Evolutionary conservation across 1,140 invertebrate species (phyloP).

Genomic region (Colletes latitarsis): DNA sequence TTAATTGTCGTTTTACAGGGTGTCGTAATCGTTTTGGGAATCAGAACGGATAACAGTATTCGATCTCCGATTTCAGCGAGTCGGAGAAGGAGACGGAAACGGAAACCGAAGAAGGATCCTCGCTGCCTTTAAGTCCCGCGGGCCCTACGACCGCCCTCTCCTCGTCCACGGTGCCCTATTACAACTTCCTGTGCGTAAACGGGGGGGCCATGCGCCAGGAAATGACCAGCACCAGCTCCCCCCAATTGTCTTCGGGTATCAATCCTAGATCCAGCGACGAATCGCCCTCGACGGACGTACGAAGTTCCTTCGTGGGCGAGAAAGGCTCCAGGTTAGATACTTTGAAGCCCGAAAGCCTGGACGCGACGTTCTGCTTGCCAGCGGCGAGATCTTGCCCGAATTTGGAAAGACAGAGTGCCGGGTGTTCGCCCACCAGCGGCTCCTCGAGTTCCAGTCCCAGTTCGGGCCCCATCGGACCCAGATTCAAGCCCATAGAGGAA

Average conservation of each 20-base stretch:
- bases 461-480: slow-evolving; percentile 83
- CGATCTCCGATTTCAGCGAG: slow-evolving; percentile 32
- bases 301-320: slow-evolving; percentile 77
- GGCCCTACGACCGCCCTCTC: slow-evolving; percentile 64
- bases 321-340: slow-evolving; percentile 64
- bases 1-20: too few relatives aligned
- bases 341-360: slow-evolving; percentile 79
- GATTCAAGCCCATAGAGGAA: slow-evolving; percentile 89
- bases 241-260: slow-evolving; percentile 68
- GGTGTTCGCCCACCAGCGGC: slow-evolving; percentile 71
- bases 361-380: slow-evolving; percentile 78
- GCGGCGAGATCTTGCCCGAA: slow-evolving; percentile 80
- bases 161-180: slow-evolving; percentile 68
- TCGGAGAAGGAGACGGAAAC: slow-evolving; percentile 69
- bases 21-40: too few relatives aligned
- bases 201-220: slow-evolving; percentile 76
- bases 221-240: slow-evolving; percentile 77
- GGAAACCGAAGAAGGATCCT: slow-evolving; percentile 74
- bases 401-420: slow-evolving; percentile 75
- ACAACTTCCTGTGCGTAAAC: slow-evolving; percentile 77
- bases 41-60: too few relatives aligned
- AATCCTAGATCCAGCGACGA: slow-evolving; percentile 70
- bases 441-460: slow-evolving; percentile 78
- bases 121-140: slow-evolving; percentile 75
- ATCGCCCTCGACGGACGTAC: slow-evolving; percentile 74